Evolutionary conservation across 2,888 invertebrate species (phyloP).

Genomic region (Sarcophaga variegata): DNA sequence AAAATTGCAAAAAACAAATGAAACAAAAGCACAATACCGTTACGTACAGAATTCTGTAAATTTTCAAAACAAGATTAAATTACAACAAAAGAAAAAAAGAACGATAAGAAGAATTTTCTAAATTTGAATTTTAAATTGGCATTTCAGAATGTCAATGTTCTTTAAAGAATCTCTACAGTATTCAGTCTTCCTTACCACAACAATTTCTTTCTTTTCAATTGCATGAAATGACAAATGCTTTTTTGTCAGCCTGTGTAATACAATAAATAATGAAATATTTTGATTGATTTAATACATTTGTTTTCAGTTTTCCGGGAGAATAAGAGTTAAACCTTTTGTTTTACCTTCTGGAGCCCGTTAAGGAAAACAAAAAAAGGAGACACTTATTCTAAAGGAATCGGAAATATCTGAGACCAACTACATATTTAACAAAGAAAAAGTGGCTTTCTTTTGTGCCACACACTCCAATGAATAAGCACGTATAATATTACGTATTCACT

Average conservation of each 20-base stretch:
- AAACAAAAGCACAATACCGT: too few species aligned
- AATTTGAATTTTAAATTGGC: too few species aligned
- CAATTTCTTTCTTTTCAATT: too few species aligned
- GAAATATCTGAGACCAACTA: slow-evolving; percentile 19
- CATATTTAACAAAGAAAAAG: slow-evolving; percentile 12
- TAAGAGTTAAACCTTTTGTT: too few species aligned
- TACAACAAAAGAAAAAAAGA: too few species aligned
- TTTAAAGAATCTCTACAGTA: too few species aligned
- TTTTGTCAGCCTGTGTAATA: neutral
- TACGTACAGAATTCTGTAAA: too few species aligned
- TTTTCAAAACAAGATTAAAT: too few species aligned
- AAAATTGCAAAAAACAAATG: neutral
- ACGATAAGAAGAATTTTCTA: too few species aligned
- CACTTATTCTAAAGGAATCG: slow-evolving; percentile 40
- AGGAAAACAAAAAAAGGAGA: slow-evolving; percentile 18
- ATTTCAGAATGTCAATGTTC: too few species aligned
- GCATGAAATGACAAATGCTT: neutral
- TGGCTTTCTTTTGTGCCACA: slow-evolving; percentile 2
- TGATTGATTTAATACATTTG: neutral
- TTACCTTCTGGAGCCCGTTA: neutral
- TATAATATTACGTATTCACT: neutral
- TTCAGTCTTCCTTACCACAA: too few species aligned
- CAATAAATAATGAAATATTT: neutral
- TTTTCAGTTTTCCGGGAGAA: too few species aligned
- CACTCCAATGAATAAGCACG: slow-evolving; percentile 15